Base-by-base conservation (phyloP, 2,888 invertebrate genomes). In the Cephalotes varians region DNA sequence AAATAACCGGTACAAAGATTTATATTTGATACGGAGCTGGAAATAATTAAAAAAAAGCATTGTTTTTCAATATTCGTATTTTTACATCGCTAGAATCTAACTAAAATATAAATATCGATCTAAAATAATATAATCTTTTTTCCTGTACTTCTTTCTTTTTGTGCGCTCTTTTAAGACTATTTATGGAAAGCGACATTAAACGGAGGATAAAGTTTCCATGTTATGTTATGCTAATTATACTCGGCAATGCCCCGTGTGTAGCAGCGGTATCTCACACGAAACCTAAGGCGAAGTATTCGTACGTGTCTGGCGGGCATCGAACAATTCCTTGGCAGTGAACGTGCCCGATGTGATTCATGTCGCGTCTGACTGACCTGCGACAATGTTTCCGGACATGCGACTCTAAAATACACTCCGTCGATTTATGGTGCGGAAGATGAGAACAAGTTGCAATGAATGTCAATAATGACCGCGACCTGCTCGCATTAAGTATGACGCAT, bases 351-450 rank as follows among this genome's bases (percentile, higher is more conserved):
- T 83, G 89, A 89, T 90, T 90, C 90, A 76, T 77, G 80, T 83
- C 84, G 80, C 81, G 89, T 84, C 65, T 83, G 72, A 88, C 86
- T 88, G 89, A 89, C 88, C 89, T 83, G 79, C 83, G 83, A 88
- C 89, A 90, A 88, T 90, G 86, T 90, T 86, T 90, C 85, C 88
- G 85, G 64, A 9, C 88, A 83, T 86, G 88, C 84, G 88, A 90
- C 88, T 88, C 85, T 64, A 83, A 85, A 90, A 85, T 90, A 88
- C 84, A 65, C 69, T 31, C 28, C 28, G 60, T 21, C 82, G 71
- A 76, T 76, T 25, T 76, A 15, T 44, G 77, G 40, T 34, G 44
- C 18, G 40, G 51, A 67, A 83, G 40, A 21, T 79, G 82, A 86
- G 77, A 84, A 74, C 56, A 44, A 25, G 31, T 56, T 44, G 71